Percentiles rank a stretch among this genome's conserved stretches.
Evolutionary conservation across 1,140 invertebrate genomes (phyloP).

Genomic region (Trichogramma pretiosum): DNA sequence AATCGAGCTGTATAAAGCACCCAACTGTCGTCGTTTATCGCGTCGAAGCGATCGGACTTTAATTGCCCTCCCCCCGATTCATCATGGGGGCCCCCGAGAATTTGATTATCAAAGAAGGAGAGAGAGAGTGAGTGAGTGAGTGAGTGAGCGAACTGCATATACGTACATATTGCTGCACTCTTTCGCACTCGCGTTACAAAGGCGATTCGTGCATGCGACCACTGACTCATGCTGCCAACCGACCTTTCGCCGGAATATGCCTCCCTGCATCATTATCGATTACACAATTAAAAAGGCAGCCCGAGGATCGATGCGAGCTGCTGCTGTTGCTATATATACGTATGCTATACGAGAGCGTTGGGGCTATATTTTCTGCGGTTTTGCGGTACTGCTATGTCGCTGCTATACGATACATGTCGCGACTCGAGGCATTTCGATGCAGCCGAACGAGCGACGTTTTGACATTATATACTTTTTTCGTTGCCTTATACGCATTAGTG

Average conservation of each 20-base stretch:
- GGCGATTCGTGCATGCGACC: slow-evolving; percentile 34
- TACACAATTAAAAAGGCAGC: slow-evolving; percentile 31
- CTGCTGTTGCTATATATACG: too few relatives aligned
- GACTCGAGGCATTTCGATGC: too few relatives aligned
- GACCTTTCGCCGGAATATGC: not conserved
- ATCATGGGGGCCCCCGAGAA: slow-evolving; percentile 41
- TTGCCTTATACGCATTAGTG: too few relatives aligned
- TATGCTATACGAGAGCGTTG: not conserved
- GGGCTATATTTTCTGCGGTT: not conserved
- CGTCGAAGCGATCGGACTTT: slow-evolving; percentile 39
- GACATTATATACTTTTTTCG: too few relatives aligned
- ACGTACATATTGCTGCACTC: not conserved
- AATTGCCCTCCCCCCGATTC: slow-evolving; percentile 46
- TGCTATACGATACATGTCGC: too few relatives aligned
- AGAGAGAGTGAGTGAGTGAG: too few relatives aligned
- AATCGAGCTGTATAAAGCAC: too few relatives aligned
- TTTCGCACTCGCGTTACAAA: too few relatives aligned
- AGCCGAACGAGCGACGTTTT: too few relatives aligned
- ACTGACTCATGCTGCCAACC: slow-evolving; percentile 33
- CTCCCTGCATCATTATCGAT: slow-evolving; percentile 39
- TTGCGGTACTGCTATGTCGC: too few relatives aligned
- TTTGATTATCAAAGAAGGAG: slow-evolving; percentile 43
- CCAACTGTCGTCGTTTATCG: slow-evolving; percentile 37
- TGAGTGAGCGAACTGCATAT: not conserved
- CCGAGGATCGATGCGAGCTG: not conserved